Conservation (phyloP, 2,888 invertebrate species). For the Hemistola chrysoprasaria region DNA sequence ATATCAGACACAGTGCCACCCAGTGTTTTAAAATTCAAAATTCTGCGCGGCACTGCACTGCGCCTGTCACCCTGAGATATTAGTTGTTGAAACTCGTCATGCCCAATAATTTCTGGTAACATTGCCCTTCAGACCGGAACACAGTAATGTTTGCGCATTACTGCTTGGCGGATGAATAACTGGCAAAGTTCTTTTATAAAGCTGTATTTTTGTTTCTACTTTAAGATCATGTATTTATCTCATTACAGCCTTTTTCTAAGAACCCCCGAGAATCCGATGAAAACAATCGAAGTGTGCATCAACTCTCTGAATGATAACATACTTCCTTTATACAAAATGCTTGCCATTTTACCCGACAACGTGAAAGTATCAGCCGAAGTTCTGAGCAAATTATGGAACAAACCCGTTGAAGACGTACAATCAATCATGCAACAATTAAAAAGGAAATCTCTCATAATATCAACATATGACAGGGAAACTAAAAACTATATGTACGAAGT, state of each 20-base stretch:
- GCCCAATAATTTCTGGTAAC: too few species aligned
- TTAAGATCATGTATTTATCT: constrained; percentile 22
- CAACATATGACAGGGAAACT: constrained; percentile 82
- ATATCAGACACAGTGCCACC: too few species aligned
- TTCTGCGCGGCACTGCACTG: too few species aligned
- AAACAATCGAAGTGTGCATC: constrained; percentile 83
- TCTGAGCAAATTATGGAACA: constrained; percentile 66
- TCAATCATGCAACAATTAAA: constrained; percentile 84
- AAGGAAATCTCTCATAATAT: constrained; percentile 85
- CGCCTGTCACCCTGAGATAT: too few species aligned
- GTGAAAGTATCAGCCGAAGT: constrained; percentile 85
- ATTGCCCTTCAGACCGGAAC: too few species aligned
- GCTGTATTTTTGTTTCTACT: too few species aligned
- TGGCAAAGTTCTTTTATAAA: too few species aligned
- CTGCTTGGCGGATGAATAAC: too few species aligned
- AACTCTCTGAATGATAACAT: constrained; percentile 76
- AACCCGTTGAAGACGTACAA: constrained; percentile 73
- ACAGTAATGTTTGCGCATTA: too few species aligned
- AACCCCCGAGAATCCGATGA: constrained; percentile 64
- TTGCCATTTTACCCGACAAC: constrained; percentile 86
- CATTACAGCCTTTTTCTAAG: constrained; percentile 45
- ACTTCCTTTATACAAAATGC: constrained; percentile 80
- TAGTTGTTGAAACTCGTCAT: too few species aligned
- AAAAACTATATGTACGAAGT: constrained; percentile 86
- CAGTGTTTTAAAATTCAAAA: too few species aligned